Evolutionary conservation across 2,888 invertebrate genomes (phyloP).

Genomic region (Drosophila neotestacea): DNA sequence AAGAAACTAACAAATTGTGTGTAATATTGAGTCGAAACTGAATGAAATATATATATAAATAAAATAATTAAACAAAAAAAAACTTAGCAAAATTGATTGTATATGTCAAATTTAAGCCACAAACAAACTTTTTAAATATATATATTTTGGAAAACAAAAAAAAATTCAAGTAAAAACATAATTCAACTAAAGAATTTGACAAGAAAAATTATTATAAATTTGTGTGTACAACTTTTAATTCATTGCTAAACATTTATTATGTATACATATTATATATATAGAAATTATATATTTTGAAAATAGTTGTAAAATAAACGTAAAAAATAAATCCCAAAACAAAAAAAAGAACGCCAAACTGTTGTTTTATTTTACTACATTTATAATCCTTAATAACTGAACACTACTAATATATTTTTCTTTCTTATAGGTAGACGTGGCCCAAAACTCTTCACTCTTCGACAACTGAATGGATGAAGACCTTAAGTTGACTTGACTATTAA

Average conservation of each 20-base stretch:
- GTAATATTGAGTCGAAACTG: conserved; percentile 28
- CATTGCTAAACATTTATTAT: conserved; percentile 71
- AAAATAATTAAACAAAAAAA: conserved; percentile 12
- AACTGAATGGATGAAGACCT: background rate
- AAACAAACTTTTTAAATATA: conserved; percentile 39
- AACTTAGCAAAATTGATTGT: conserved; percentile 64
- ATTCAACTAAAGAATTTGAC: conserved; percentile 38
- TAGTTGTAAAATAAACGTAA: conserved; percentile 75
- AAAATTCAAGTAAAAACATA: background rate
- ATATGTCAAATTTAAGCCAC: conserved; percentile 42
- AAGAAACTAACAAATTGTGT: conserved; percentile 19
- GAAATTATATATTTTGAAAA: conserved; percentile 73
- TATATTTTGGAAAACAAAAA: conserved; percentile 49
- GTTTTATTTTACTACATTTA: conserved; percentile 29
- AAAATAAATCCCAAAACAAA: conserved; percentile 49
- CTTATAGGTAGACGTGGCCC: conserved; percentile 59
- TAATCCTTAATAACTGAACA: conserved; percentile 9
- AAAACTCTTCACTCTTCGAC: background rate
- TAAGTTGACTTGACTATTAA: conserved; percentile 47
- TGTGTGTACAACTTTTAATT: conserved; percentile 65
- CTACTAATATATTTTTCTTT: conserved; percentile 82
- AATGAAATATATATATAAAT: conserved; percentile 12
- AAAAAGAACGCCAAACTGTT: conserved; percentile 12
- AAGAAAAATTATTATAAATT: conserved; percentile 18
- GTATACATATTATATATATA: conserved; percentile 61